Percentiles rank a stretch among this genome's conserved stretches.
Evolutionary conservation across 2,113 vertebrate species (phyloP).

Genomic region (Ceratotherium simum): DNA sequence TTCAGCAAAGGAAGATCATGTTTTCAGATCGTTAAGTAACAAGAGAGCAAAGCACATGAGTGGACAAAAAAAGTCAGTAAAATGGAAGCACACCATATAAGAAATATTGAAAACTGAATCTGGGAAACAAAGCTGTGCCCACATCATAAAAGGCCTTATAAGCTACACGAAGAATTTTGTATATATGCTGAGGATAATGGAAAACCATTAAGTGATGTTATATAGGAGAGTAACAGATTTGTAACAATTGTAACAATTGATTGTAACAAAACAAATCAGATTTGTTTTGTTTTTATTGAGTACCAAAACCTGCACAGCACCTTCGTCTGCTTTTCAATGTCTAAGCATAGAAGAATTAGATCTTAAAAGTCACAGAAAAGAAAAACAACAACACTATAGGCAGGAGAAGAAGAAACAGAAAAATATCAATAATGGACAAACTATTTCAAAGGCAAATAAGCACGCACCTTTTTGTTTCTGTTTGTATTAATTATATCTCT

Average conservation of each 20-base stretch:
- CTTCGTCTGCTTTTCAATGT: neutral
- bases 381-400: fast-evolving
- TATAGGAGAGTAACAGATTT: fast-evolving
- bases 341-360: neutral
- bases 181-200: neutral
- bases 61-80: neutral
- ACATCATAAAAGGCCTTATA: neutral
- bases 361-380: neutral
- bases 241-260: no score
- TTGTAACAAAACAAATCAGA: no score
- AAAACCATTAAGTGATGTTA: fast-evolving
- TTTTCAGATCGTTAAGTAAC: neutral
- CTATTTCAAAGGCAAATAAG: neutral
- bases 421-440: neutral
- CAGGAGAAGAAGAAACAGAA: neutral
- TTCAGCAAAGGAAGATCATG: neutral
- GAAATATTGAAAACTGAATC: neutral
- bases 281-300: neutral
- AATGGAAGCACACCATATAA: neutral
- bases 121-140: neutral
- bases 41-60: neutral
- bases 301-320: neutral
- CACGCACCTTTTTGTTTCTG: neutral
- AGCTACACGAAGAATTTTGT: neutral
- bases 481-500: neutral